Evolutionary conservation across 23 tunicate genomes (phyloP).

Genomic region (Ascidia mentula): DNA sequence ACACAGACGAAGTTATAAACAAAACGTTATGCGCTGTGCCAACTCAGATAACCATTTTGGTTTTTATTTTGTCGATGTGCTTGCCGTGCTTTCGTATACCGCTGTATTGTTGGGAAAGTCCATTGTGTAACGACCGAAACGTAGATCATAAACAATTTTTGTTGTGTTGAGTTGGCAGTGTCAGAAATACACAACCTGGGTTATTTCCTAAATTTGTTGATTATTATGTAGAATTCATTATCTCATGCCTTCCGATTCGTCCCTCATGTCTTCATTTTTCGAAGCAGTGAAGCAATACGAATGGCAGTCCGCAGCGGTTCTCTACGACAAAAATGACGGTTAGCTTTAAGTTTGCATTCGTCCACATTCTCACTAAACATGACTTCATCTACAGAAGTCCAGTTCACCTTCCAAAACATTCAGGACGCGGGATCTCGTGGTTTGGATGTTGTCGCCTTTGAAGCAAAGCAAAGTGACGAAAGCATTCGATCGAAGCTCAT

Average conservation of each 20-base stretch:
- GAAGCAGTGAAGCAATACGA: conserved; percentile 42
- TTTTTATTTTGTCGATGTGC: too few species aligned
- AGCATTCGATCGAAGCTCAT: conserved; percentile 34
- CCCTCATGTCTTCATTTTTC: conserved; percentile 34
- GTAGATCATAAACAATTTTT: too few species aligned
- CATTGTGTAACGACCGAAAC: too few species aligned
- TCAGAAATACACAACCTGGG: too few species aligned
- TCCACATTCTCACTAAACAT: neutral
- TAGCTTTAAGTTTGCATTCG: neutral
- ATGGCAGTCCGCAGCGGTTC: conserved; percentile 57
- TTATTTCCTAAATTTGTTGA: too few species aligned
- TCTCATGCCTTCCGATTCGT: conserved; percentile 40
- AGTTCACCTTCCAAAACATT: conserved; percentile 50
- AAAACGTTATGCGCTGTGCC: too few species aligned
- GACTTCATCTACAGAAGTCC: conserved; percentile 26
- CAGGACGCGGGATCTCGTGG: conserved; percentile 49
- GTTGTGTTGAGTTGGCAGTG: too few species aligned
- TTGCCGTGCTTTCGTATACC: too few species aligned
- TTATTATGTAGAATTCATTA: conserved; percentile 26
- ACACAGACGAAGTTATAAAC: too few species aligned
- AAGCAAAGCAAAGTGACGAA: conserved; percentile 35
- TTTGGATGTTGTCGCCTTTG: conserved; percentile 53
- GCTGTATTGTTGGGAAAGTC: too few species aligned
- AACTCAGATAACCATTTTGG: too few species aligned
- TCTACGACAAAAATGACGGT: conserved; percentile 62